These are phyloP conservation scores for Xanthorhoe spadicearia DNA, from an alignment of 2,888 invertebrate genomes.

Conservation along the genomic window DNA sequence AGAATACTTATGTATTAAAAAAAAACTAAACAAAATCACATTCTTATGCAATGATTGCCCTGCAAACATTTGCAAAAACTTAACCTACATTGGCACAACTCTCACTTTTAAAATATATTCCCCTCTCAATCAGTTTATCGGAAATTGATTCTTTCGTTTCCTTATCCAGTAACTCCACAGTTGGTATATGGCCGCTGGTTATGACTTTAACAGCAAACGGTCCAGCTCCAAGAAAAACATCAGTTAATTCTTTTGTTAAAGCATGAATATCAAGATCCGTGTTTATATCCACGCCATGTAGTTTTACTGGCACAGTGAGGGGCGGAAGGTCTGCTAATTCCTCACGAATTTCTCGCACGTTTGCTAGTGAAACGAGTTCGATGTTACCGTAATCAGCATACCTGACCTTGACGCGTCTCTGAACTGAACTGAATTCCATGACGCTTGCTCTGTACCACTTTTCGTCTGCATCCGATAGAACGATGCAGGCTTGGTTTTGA, in stretches of 20 bases:
- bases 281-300: conserved; percentile 69
- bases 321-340: conserved; percentile 82
- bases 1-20: no score
- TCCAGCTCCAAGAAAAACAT: conserved; percentile 64
- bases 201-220: conserved; percentile 67
- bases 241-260: conserved; percentile 58
- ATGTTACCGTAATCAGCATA: conserved; percentile 92
- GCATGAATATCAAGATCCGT: conserved; percentile 60
- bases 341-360: conserved; percentile 78
- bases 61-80: neutral
- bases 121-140: conserved; percentile 60
- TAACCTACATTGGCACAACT: conserved; percentile 11
- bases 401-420: conserved; percentile 82
- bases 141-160: conserved; percentile 57
- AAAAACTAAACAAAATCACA: neutral
- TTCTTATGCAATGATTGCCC: neutral
- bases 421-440: conserved; percentile 71
- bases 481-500: conserved; percentile 86
- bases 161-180: conserved; percentile 66
- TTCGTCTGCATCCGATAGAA: conserved; percentile 85
- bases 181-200: conserved; percentile 48
- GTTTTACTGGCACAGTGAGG: conserved; percentile 75
- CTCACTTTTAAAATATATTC: conserved; percentile 44
- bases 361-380: conserved; percentile 75
- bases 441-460: conserved; percentile 90